A percentile compares a stretch with the other conserved stretches of the same genome.
phyloP scores from a whole-genome alignment of 1,140 invertebrate genomes.

The Littorina saxatilis region DNA sequence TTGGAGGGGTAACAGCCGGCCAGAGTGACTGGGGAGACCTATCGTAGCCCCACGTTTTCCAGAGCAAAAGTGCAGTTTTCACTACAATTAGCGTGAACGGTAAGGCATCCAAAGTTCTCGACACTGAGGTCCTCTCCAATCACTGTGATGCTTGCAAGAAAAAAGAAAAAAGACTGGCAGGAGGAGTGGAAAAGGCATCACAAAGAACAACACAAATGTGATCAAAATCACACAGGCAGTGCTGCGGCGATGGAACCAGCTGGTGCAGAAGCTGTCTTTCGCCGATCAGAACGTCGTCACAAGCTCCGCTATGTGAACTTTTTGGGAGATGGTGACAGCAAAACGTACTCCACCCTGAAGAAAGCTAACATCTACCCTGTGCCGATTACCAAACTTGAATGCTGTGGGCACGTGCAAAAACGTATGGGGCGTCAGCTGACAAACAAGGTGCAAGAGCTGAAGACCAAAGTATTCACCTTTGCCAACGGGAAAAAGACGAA shows the following conservation, averaged over 20 bases:
- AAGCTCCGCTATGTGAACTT: slow-evolving; percentile 30
- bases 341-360: too few relatives aligned
- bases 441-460: neutral
- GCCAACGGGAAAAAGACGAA: neutral
- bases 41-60: too few relatives aligned
- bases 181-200: slow-evolving; percentile 1
- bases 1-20: too few relatives aligned
- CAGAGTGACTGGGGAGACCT: too few relatives aligned
- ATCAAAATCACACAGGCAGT: slow-evolving; percentile 18
- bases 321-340: slow-evolving; percentile 39
- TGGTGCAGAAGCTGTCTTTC: slow-evolving; percentile 20
- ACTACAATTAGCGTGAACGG: slow-evolving; percentile 2
- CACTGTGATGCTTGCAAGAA: too few relatives aligned
- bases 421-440: too few relatives aligned
- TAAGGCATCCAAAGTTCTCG: slow-evolving; percentile 27
- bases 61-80: slow-evolving; percentile 30
- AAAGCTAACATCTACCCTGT: neutral
- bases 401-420: too few relatives aligned
- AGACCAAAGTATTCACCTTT: neutral
- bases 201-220: too few relatives aligned
- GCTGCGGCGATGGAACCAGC: slow-evolving; percentile 39
- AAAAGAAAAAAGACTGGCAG: too few relatives aligned
- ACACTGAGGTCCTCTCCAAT: neutral
- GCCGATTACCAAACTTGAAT: neutral
- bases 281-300: slow-evolving; percentile 23